These are phyloP conservation scores for Herpailurus yagouaroundi DNA, from an alignment of 2,113 vertebrate genomes.

Conservation along the genomic window DNA sequence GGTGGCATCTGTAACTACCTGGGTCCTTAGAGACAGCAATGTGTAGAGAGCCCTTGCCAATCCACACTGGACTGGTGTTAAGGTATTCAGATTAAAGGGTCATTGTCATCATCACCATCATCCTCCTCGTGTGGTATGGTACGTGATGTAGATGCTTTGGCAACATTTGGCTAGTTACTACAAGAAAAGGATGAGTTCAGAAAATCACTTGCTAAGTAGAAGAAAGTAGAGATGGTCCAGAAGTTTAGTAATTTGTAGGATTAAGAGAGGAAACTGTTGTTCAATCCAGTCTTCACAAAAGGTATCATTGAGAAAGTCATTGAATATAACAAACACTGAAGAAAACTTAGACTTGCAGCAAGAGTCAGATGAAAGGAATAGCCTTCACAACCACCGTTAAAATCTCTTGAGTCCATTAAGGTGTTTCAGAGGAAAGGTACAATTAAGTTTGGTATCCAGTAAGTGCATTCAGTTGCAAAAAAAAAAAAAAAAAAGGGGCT, in stretches of 20 bases:
- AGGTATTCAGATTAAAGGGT: not conserved
- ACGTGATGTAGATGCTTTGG: not conserved
- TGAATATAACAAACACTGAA: conserved; percentile 25
- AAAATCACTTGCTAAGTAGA: not conserved
- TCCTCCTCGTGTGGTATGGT: not conserved
- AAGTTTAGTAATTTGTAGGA: conserved; percentile 8
- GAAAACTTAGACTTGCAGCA: not conserved
- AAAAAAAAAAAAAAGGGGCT: not conserved
- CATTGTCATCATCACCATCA: not conserved
- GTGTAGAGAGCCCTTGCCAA: not conserved
- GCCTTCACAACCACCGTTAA: conserved; percentile 5
- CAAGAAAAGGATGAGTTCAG: not conserved
- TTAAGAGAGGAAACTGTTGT: conserved; percentile 23
- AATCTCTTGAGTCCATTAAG: conserved; percentile 48
- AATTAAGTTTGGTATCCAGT: conserved; percentile 54
- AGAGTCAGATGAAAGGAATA: conserved; percentile 19
- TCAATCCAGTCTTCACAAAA: conserved; percentile 29
- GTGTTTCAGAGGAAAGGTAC: conserved; percentile 46
- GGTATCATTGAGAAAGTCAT: not conserved
- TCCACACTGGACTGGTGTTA: not conserved
- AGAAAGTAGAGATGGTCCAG: not conserved
- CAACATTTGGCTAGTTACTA: not conserved
- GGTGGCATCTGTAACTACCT: not conserved
- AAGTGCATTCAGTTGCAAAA: conserved; percentile 50
- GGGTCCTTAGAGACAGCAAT: not conserved